These are phyloP conservation scores for Thermophis baileyi DNA, from an alignment of 2,113 vertebrate genomes.

Conservation along the genomic window DNA sequence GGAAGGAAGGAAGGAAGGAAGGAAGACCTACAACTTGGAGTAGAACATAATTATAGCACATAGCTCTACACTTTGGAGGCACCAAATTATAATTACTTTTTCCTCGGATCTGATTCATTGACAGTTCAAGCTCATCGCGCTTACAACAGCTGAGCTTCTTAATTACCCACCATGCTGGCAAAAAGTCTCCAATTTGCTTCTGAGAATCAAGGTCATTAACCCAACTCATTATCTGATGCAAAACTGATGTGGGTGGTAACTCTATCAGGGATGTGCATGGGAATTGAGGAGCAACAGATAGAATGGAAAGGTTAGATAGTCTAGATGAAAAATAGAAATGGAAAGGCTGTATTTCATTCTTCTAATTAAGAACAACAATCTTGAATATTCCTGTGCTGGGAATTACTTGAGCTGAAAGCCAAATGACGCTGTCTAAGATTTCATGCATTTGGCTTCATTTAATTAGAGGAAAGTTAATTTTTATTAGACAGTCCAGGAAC, in stretches of 20 bases:
- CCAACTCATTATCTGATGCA: slow-evolving; percentile 48
- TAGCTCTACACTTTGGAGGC: slow-evolving; percentile 37
- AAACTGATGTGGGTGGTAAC: slow-evolving; percentile 39
- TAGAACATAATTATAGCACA: slow-evolving; percentile 33
- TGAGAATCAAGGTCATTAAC: slow-evolving; percentile 56
- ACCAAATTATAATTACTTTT: slow-evolving; percentile 55
- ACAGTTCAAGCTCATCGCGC: slow-evolving; percentile 51
- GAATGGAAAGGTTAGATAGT: not conserved
- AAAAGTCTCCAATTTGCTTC: slow-evolving; percentile 54
- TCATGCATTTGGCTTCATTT: not conserved
- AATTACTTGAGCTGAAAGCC: not conserved
- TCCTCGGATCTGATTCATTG: slow-evolving; percentile 29
- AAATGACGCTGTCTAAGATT: not conserved
- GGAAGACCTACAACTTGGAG: not conserved
- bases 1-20: not conserved
- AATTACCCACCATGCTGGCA: slow-evolving; percentile 59
- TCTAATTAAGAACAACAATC: not conserved
- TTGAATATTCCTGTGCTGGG: not conserved
- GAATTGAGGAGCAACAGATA: not conserved
- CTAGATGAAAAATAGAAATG: slow-evolving; percentile 15
- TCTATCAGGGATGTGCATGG: not conserved
- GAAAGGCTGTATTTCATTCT: not conserved
- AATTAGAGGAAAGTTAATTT: not conserved
- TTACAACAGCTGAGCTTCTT: slow-evolving; percentile 61
- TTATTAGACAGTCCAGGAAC: not conserved